Base-by-base conservation (phyloP, 2,888 invertebrate genomes). In the Drosophila fulvimacula region DNA sequence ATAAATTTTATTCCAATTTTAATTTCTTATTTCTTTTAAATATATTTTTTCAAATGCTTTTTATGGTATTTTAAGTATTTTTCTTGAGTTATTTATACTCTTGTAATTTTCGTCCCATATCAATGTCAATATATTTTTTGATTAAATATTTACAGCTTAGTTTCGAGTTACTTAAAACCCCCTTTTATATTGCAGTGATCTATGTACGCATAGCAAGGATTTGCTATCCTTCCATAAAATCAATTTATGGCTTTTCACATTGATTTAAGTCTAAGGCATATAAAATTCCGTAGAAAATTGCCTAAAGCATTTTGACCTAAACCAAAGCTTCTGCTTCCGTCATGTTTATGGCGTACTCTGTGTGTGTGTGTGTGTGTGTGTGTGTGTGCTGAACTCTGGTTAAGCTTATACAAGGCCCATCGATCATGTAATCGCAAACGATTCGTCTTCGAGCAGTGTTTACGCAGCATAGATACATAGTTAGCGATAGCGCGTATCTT, bases 371-470 rank as follows among this genome's bases (percentile, higher is more conserved):
- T 15, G 30, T 30, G 30, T 13, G 34, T 32, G 32, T 32, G 2
- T 13, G n/a, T 52, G 15, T 36, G 36, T 34, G 51, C 15, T 11
- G 36, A 38, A 17, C 30, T 39, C 15, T 19, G 6, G 6, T 13
- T 24, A 30, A 5, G 30, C 21, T n/a, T n/a, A 57, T 21, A 39
- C 42, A 39, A 34, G 17, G 44, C 5, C 27, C 58, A 73, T 73
- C 73, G 73, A 73, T 74, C 73, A 74, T 74, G 39, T 53, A 60
- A 49, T 17, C 34, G 24, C 38, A 39, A 32, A 36, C 57, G 48
- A 39, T 53, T 51, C 17, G n/a, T 55, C 19, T 34, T 30, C 38
- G 13, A 17, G 5, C 27, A 4, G 46, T 58, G 32, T 66, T 65
- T 44, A 36, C n/a, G 30, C 36, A 65, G 41, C 58, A 65, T 52